These are phyloP conservation scores for Noctua janthe DNA, from an alignment of 2,888 invertebrate species.

Conservation along the genomic window DNA sequence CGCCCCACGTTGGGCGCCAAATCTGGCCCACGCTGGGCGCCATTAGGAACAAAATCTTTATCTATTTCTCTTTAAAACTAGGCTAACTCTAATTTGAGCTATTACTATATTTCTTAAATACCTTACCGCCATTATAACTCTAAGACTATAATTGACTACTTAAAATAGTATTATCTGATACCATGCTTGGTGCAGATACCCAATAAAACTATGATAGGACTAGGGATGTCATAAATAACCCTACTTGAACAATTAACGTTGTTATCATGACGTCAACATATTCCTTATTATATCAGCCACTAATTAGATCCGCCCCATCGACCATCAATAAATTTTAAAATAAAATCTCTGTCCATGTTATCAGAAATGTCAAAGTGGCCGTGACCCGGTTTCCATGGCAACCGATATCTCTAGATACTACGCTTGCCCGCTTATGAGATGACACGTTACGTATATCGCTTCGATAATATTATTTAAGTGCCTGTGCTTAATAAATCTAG, in stretches of 20 bases:
- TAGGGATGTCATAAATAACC: constrained; percentile 16
- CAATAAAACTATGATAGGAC: not conserved
- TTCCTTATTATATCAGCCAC: constrained; percentile 32
- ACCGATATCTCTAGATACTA: constrained; percentile 52
- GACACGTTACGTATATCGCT: constrained; percentile 17
- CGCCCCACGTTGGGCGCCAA: not conserved
- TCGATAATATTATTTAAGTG: constrained; percentile 15
- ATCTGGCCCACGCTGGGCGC: not conserved
- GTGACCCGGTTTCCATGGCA: constrained; percentile 71
- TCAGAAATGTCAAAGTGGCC: constrained; percentile 65
- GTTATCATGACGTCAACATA: constrained; percentile 8
- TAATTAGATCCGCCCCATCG: constrained; percentile 30
- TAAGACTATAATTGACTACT: not conserved
- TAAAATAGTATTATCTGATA: not conserved
- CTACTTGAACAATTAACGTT: constrained; percentile 2
- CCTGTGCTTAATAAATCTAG: not conserved
- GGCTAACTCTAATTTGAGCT: not conserved
- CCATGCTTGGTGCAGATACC: not conserved
- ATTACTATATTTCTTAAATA: not conserved
- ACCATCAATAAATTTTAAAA: constrained; percentile 38
- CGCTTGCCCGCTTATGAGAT: constrained; percentile 32
- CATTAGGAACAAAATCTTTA: not conserved
- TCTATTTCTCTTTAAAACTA: not conserved
- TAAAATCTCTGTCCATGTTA: constrained; percentile 32
- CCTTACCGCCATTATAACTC: not conserved